A percentile compares a stretch with the other conserved stretches of the same genome.
These are phyloP conservation scores for Procambarus virginalis DNA, from an alignment of 1,140 invertebrate genomes.

Conservation along the genomic window DNA sequence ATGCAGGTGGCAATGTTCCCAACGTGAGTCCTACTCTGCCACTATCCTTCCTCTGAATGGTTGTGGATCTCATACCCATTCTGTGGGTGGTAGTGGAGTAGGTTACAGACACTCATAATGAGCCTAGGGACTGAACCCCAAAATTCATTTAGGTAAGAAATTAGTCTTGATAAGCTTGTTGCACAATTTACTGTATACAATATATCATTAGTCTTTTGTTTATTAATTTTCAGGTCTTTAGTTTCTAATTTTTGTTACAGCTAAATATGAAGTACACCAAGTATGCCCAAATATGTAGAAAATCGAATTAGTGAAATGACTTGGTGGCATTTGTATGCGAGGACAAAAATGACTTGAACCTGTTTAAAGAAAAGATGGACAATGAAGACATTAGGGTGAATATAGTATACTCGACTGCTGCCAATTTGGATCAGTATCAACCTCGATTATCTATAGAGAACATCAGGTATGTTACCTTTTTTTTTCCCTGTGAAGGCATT, in stretches of 20 bases:
- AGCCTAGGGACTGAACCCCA: too few species aligned
- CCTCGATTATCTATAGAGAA: constrained; percentile 2
- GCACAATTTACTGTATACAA: too few species aligned
- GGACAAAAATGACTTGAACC: constrained; percentile 85
- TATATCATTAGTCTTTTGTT: too few species aligned
- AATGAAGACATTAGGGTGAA: constrained; percentile 82
- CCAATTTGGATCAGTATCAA: constrained; percentile 67
- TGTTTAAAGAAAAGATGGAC: constrained; percentile 77
- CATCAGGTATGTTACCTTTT: constrained; percentile 11
- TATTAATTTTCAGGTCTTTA: not conserved
- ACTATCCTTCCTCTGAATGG: too few species aligned
- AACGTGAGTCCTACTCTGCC: too few species aligned
- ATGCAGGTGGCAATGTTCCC: too few species aligned
- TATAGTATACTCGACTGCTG: constrained; percentile 80
- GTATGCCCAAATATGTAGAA: constrained; percentile 87
- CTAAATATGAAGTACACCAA: constrained; percentile 82
- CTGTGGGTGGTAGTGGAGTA: too few species aligned
- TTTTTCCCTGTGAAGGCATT: too few species aligned
- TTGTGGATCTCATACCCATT: too few species aligned
- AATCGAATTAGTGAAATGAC: constrained; percentile 82
- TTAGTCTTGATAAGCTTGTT: too few species aligned
- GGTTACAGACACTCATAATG: too few species aligned
- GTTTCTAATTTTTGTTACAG: not conserved
- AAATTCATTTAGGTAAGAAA: too few species aligned
- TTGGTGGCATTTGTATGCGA: constrained; percentile 90